Base-by-base conservation (phyloP, 2,888 invertebrate species). In the Aricia artaxerxes region DNA sequence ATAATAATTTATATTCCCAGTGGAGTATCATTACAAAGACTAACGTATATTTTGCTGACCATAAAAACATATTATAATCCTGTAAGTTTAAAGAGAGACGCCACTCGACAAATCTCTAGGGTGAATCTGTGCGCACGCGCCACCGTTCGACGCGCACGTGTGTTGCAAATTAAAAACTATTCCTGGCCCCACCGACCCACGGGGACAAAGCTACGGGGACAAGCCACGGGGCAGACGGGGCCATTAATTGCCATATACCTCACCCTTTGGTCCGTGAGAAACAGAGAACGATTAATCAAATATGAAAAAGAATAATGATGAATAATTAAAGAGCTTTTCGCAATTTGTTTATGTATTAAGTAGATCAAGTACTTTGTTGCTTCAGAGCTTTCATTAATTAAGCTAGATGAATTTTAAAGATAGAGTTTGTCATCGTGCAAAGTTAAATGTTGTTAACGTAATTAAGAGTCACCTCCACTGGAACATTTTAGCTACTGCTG, bases 161-260 rank as follows among this genome's bases (percentile, higher is more conserved):
- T 87, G 85, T 82, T 84, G 88, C 89, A 90, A 94, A 93, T 92
- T 92, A 91, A 92, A 93, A 92, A 90, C 90, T 90, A 90, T 91
- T 91, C 87, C 53, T 76, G 76, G 76, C 69, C 69, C 69, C 69
- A 69, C 38, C 11, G 69, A 38, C 69, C 69, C 69, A 38, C 69
- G 35, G 69, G 69, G 69, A 69, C 69, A 69, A 64, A 69, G 69
- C 69, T 69, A 76, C 85, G 85, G 79, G 79, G 69, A 85, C 82
- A 84, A 83, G 85, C 84, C 79, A 80, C 82, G 84, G 83, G 85
- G 84, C 80, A 81, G 81, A 86, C 85, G 86, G 86, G 87, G 88
- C 88, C 91, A 91, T 92, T 92, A 91, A 91, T 92, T 89, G 92
- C 88, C 87, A 84, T 86, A 86, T 85, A 87, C 86, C 83, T 83